A percentile compares a stretch with the other conserved stretches of the same genome.
Evolutionary conservation across 2,888 invertebrate species (phyloP).

Genomic region (Schizotus pectinicornis): DNA sequence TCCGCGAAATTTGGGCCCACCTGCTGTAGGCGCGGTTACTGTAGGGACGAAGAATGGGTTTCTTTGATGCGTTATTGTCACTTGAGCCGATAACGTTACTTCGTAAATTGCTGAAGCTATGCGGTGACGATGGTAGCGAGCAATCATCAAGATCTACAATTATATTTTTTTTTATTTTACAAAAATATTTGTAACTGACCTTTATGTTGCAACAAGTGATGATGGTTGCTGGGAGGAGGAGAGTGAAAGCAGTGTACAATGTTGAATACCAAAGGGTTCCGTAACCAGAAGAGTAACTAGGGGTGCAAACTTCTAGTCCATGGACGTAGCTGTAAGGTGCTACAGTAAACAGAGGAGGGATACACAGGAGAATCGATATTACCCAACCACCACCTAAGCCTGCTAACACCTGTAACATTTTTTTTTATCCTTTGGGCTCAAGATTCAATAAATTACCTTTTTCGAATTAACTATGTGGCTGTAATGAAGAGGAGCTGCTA

Average conservation of each 20-base stretch:
- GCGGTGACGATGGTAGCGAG: conserved; percentile 78
- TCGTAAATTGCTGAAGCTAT: conserved; percentile 87
- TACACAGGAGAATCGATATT: conserved; percentile 66
- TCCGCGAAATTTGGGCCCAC: conserved; percentile 61
- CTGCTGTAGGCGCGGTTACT: conserved; percentile 64
- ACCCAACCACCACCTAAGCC: conserved; percentile 74
- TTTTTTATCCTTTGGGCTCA: not conserved
- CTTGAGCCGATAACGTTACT: conserved; percentile 83
- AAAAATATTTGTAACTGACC: conserved; percentile 49
- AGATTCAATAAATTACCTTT: conserved; percentile 60
- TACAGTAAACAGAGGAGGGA: conserved; percentile 69
- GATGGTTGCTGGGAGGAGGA: conserved; percentile 71
- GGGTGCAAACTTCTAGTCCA: conserved; percentile 70
- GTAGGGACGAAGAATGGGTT: conserved; percentile 78
- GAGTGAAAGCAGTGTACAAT: conserved; percentile 68
- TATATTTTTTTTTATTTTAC: conserved; percentile 2
- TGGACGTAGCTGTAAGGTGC: conserved; percentile 63
- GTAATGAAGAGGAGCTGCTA: conserved; percentile 81
- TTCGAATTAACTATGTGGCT: conserved; percentile 76
- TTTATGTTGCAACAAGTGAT: conserved; percentile 77
- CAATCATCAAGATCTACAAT: conserved; percentile 67
- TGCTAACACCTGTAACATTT: conserved; percentile 63
- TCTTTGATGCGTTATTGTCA: conserved; percentile 81
- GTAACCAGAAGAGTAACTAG: conserved; percentile 69
- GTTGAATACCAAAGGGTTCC: conserved; percentile 70